Evolutionary conservation across 2,113 vertebrate species (phyloP).

Genomic region (Leucosticte australis): DNA sequence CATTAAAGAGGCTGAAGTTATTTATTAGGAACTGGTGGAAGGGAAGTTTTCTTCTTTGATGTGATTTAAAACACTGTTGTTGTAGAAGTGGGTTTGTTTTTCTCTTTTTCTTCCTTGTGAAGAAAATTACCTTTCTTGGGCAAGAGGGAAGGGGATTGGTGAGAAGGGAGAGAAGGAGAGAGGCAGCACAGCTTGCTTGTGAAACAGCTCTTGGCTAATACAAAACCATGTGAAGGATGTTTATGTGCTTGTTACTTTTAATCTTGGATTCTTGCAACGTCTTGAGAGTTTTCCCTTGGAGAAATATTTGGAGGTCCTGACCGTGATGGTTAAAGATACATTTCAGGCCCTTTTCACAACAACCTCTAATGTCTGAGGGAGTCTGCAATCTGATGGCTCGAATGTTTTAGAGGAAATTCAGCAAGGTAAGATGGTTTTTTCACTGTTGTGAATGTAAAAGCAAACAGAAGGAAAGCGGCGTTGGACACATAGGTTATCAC

Average conservation of each 20-base stretch:
- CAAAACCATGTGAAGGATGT: conserved; percentile 5
- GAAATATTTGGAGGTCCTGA: conserved; percentile 37
- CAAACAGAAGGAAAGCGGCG: neutral
- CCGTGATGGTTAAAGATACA: neutral
- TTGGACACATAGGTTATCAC: neutral
- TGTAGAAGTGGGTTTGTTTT: neutral
- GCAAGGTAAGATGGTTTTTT: accelerated
- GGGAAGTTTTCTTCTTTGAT: neutral
- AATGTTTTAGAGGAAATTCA: neutral
- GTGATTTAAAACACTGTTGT: conserved; percentile 24
- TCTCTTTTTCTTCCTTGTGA: neutral
- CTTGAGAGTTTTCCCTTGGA: conserved; percentile 12
- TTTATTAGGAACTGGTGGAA: conserved; percentile 39
- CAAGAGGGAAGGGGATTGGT: neutral
- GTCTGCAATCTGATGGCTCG: neutral
- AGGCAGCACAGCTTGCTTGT: neutral
- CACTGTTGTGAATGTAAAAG: neutral
- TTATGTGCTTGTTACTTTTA: conserved; percentile 43
- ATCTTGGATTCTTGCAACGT: neutral
- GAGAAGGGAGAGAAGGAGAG: neutral
- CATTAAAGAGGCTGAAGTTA: conserved; percentile 10
- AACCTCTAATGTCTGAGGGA: neutral
- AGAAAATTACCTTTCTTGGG: conserved; percentile 67
- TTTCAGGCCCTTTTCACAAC: neutral
- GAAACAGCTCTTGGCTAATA: conserved; percentile 29